Evolutionary conservation across 1,140 invertebrate species (phyloP), one percentile per base, ranked within the genome.

Genomic region (Aphelinus certus): DNA sequence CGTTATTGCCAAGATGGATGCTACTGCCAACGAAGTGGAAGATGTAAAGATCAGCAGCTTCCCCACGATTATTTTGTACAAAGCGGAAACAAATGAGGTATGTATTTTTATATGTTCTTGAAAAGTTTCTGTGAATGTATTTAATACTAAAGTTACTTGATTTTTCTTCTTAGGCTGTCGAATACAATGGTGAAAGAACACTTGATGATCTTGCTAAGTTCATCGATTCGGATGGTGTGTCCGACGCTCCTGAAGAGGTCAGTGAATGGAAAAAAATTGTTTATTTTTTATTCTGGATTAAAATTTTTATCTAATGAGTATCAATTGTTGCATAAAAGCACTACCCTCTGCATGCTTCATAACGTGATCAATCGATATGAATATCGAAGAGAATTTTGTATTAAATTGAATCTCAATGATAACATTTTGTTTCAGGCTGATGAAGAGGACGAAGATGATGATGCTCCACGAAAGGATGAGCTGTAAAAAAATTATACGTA

Each of bases 1-100:
- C 78, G 91, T 99, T 9, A 95, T 99, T 84, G 97, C 98, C 78
- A 99, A 99, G 89, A 98, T 99, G 91, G 98, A 99, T 88, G 93
- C 98, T 64, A 99, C 98, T 71, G 94, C 92, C 83, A 99, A 99
- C 88, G 98, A 99, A 90, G 87, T 99, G 72, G 96, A 98, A 81
- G 95, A 96, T 89, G 94, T 96, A 53, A 98, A 97, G 90, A 93
- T 99, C 83, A 92, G 92, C 72, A 97, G 93, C 77, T 99, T 98
- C 93, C 98, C 98, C 55, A 99, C 98, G 48, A 92, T 99, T 83
- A 98, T 96, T 85, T 91, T 97, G 78, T 99, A 96, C 91, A 94
- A 95, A 78, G 97, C 97, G 88, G 94, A 91, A 63, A 94, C 95
- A 76, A 98, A 98, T 88, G 92, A 97, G 89, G 95, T 96, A 88